A percentile compares a stretch with the other conserved stretches of the same genome.
Evolutionary conservation across 2,797 vertebrate genomes (phyloP).

Genomic region (Diglossa cyanea): DNA sequence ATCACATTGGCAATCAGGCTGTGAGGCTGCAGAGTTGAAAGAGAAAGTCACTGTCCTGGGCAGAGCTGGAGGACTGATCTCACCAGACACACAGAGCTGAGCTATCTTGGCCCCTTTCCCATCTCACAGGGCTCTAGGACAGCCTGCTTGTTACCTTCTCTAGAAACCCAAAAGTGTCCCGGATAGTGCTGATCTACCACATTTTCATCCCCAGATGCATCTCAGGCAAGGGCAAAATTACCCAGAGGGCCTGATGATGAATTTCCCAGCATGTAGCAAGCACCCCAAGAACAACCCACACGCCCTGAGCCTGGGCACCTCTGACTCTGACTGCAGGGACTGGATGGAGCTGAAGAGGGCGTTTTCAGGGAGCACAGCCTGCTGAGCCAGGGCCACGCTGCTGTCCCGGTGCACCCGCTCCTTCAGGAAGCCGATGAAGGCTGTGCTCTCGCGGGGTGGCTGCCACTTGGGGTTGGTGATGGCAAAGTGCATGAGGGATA

Average conservation of each 20-base stretch:
- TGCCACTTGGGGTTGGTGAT: conserved; percentile 98
- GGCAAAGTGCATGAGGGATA: conserved; percentile 98
- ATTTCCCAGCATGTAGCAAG: background rate
- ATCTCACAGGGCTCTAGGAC: background rate
- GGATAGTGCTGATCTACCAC: background rate
- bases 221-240: background rate
- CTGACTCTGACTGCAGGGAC: conserved; percentile 86
- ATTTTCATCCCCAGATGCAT: background rate
- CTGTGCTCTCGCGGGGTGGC: conserved; percentile 91
- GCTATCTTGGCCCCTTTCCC: background rate
- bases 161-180: background rate
- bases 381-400: conserved; percentile 74
- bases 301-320: conserved; percentile 73
- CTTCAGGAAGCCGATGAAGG: conserved; percentile 95
- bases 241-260: background rate
- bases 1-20: conserved; percentile 93
- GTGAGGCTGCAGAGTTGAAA: conserved; percentile 81
- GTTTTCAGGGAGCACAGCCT: conserved; percentile 80
- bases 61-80: background rate
- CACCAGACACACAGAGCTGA: background rate
- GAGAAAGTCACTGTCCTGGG: background rate
- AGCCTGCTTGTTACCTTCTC: background rate
- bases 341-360: conserved; percentile 85
- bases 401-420: conserved; percentile 93
- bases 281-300: background rate